Percentiles rank a stretch among this genome's conserved stretches.
These are phyloP conservation scores for Platycheirus albimanus DNA, from an alignment of 2,888 invertebrate species.

Conservation along the genomic window DNA sequence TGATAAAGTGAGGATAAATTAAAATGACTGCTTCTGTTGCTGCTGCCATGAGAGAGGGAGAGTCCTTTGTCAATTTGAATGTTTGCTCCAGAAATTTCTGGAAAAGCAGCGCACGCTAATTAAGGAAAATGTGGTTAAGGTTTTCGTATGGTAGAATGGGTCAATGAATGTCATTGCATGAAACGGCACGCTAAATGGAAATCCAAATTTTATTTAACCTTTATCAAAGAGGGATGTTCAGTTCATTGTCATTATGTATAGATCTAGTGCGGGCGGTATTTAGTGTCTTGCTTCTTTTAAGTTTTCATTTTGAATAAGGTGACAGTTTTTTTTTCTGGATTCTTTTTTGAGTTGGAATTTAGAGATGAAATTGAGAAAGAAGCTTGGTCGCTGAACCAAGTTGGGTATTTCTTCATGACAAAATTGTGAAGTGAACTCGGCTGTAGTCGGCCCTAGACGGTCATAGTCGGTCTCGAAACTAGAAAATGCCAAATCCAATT, in stretches of 20 bases:
- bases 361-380: no score
- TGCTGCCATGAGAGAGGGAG: constrained; percentile 29
- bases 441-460: no score
- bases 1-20: constrained; percentile 1
- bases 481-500: no score
- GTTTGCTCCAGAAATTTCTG: constrained; percentile 52
- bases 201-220: constrained; percentile 53
- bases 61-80: constrained; percentile 59
- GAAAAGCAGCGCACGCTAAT: constrained; percentile 52
- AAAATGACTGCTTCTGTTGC: constrained; percentile 12
- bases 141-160: constrained; percentile 32
- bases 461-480: no score
- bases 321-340: constrained; percentile 23
- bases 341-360: no score
- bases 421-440: no score
- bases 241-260: not conserved
- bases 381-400: no score
- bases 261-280: no score
- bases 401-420: no score
- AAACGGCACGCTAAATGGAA: constrained; percentile 35
- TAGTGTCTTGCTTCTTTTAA: no score
- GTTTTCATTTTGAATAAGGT: constrained; percentile 31
- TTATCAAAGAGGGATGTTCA: constrained; percentile 44
- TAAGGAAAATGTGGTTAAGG: constrained; percentile 55
- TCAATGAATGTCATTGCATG: constrained; percentile 37